A percentile compares a stretch with the other conserved stretches of the same genome.
Evolutionary conservation across 2,113 vertebrate genomes (phyloP).

Genomic region (human): DNA sequence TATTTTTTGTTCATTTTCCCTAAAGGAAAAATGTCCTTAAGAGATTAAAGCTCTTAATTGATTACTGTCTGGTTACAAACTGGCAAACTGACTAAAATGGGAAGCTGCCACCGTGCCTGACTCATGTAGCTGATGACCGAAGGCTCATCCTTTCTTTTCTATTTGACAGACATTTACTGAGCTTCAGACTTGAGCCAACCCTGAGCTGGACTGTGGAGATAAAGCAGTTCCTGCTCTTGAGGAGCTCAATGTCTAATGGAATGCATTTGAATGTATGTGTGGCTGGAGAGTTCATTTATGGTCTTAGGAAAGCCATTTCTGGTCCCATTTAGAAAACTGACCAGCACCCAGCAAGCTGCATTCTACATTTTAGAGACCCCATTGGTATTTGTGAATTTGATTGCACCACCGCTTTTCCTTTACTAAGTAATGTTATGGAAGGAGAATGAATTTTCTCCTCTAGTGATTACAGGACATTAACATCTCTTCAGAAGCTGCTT

Average conservation of each 20-base stretch:
- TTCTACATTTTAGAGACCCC: conserved; percentile 22
- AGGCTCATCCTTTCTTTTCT: neutral
- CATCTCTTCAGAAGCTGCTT: conserved; percentile 29
- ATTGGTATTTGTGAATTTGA: conserved; percentile 55
- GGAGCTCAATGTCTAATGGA: neutral
- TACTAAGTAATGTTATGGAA: conserved; percentile 22
- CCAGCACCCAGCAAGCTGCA: neutral
- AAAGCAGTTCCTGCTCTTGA: neutral
- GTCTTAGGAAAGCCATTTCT: neutral
- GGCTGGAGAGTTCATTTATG: neutral
- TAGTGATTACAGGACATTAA: neutral
- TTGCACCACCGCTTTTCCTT: neutral
- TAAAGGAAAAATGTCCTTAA: conserved; percentile 52
- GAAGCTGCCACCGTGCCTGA: neutral
- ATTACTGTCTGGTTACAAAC: conserved; percentile 54
- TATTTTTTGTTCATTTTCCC: neutral
- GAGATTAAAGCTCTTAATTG: conserved; percentile 65
- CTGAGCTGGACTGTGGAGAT: neutral
- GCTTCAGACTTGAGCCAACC: neutral
- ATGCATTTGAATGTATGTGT: conserved; percentile 29
- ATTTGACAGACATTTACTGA: neutral
- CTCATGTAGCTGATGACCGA: neutral
- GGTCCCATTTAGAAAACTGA: neutral
- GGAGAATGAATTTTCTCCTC: conserved; percentile 33
- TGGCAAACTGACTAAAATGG: neutral